A percentile compares a stretch with the other conserved stretches of the same genome.
Conservation (phyloP, 2,797 vertebrate species). For the Rhynchotus rufescens region DNA sequence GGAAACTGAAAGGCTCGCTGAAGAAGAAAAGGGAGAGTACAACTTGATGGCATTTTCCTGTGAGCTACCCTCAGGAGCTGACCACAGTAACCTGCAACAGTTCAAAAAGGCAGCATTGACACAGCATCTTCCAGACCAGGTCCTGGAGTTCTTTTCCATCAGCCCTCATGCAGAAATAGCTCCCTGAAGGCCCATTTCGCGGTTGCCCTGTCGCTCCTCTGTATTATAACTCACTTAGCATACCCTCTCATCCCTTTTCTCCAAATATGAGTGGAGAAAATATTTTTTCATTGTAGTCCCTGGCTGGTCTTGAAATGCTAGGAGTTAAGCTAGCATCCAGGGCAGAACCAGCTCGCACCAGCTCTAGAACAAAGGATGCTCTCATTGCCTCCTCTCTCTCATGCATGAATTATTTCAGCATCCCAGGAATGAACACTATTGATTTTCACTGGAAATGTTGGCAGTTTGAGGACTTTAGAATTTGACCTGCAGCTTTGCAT, state of each 20-base stretch:
- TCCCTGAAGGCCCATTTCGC: background rate
- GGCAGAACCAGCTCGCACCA: background rate
- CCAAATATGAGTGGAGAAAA: background rate
- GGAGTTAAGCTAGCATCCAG: background rate
- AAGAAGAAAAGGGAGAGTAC: slow-evolving; percentile 79
- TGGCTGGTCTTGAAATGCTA: background rate
- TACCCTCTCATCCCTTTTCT: background rate
- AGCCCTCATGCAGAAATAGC: slow-evolving; percentile 23
- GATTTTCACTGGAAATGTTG: background rate
- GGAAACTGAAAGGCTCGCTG: slow-evolving; percentile 77
- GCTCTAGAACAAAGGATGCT: background rate
- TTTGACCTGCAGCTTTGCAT: background rate
- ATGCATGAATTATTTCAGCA: background rate
- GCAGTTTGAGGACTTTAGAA: background rate
- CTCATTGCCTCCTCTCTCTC: background rate
- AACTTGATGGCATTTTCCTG: slow-evolving; percentile 43
- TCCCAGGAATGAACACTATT: background rate
- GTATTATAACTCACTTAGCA: slow-evolving; percentile 2
- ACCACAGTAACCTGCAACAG: background rate
- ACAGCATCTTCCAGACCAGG: slow-evolving; percentile 3
- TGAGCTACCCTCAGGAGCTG: background rate
- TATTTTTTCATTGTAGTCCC: background rate
- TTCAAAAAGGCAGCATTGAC: slow-evolving; percentile 30
- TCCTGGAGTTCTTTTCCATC: slow-evolving; percentile 3
- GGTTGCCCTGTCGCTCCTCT: background rate